These are phyloP conservation scores for Apodemia duryi DNA, from an alignment of 2,888 invertebrate species.

Conservation along the genomic window DNA sequence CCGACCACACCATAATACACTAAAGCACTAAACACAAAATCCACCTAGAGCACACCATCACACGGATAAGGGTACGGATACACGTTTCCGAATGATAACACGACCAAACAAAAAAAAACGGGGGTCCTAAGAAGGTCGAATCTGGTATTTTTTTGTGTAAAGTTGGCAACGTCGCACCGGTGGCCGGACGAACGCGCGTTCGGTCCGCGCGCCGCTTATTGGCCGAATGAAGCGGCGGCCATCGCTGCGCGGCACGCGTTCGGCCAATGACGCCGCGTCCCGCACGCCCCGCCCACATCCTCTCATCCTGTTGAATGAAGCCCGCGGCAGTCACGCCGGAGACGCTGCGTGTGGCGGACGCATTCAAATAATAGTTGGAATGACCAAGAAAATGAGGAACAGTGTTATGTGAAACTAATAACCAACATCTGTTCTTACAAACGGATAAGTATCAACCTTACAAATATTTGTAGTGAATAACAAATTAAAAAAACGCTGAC, in stretches of 20 bases:
- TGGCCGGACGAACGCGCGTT: constrained; percentile 73
- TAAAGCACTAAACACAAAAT: constrained; percentile 63
- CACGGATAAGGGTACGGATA: constrained; percentile 73
- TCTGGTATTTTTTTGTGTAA: constrained; percentile 72
- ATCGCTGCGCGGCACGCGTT: constrained; percentile 48
- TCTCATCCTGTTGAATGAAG: constrained; percentile 69
- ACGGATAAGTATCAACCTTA: constrained; percentile 7
- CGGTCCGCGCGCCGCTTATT: constrained; percentile 71
- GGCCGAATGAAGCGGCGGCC: constrained; percentile 75
- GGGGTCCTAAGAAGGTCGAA: constrained; percentile 79
- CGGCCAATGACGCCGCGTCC: constrained; percentile 71
- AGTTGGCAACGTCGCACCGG: constrained; percentile 75
- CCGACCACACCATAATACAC: constrained; percentile 76
- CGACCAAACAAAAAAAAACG: constrained; percentile 74
- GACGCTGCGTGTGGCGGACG: constrained; percentile 43
- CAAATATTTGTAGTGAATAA: not conserved
- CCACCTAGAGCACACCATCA: constrained; percentile 69
- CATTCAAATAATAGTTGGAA: constrained; percentile 29
- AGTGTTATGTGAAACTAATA: constrained; percentile 21
- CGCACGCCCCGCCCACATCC: constrained; percentile 77
- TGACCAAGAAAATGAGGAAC: constrained; percentile 16
- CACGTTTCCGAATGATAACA: constrained; percentile 75
- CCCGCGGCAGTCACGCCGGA: constrained; percentile 62
- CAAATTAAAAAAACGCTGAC: not conserved
- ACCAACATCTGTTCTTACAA: constrained; percentile 18